These are phyloP conservation scores for Cuniculus paca DNA, from an alignment of 2,797 vertebrate genomes.

Conservation along the genomic window DNA sequence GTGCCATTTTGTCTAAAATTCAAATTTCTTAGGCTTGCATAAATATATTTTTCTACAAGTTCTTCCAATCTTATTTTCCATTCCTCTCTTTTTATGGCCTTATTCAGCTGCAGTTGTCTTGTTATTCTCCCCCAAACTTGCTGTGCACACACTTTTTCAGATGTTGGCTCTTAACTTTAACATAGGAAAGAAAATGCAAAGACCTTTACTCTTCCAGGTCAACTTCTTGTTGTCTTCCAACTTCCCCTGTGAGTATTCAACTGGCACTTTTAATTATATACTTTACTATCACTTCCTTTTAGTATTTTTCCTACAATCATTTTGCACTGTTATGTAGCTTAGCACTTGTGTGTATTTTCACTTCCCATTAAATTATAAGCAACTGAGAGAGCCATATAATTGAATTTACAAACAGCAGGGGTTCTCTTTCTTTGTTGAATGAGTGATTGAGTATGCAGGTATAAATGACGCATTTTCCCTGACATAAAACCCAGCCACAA, in stretches of 20 bases:
- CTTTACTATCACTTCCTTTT: conserved; percentile 33
- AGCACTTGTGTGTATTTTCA: neutral
- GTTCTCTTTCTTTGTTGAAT: neutral
- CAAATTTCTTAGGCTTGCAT: neutral
- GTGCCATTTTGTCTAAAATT: neutral
- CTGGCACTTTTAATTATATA: neutral
- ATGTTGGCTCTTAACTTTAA: neutral
- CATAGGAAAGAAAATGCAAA: neutral
- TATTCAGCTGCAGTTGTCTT: neutral
- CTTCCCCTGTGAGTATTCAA: neutral
- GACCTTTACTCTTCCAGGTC: neutral
- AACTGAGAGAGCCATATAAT: conserved; percentile 45
- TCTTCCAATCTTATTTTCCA: neutral
- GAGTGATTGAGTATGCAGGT: neutral
- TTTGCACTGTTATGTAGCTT: neutral
- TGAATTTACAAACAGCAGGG: conserved; percentile 64
- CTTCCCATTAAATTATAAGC: conserved; percentile 5
- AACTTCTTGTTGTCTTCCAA: neutral
- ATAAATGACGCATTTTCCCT: conserved; percentile 61
- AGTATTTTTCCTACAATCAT: neutral
- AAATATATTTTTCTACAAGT: neutral
- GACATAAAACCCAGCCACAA: neutral
- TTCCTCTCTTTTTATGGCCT: neutral
- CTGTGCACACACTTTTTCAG: neutral
- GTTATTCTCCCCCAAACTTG: neutral